These are phyloP conservation scores for Tokudaia tokunoshimensis DNA, from an alignment of 2,797 vertebrate species.

Conservation along the genomic window DNA sequence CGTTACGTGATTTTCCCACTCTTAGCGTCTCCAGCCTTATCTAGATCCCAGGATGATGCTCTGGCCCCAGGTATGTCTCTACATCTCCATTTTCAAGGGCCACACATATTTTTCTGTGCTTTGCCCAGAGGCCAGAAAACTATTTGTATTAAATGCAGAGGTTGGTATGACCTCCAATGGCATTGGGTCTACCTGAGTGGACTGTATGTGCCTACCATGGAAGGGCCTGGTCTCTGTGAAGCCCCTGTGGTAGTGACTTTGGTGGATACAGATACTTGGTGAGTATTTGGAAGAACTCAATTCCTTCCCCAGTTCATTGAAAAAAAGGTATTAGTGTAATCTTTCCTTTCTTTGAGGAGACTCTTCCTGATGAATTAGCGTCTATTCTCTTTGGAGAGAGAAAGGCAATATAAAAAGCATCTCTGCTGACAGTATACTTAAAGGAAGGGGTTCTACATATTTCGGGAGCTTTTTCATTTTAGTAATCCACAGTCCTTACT, in stretches of 20 bases:
- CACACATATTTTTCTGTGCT: constrained; percentile 78
- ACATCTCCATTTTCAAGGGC: constrained; percentile 63
- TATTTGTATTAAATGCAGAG: constrained; percentile 61
- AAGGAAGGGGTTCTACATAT: background rate
- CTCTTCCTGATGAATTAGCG: background rate
- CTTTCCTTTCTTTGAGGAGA: constrained; percentile 55
- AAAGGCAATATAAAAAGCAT: background rate
- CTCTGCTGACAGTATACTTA: background rate
- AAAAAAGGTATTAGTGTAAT: constrained; percentile 20
- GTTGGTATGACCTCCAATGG: constrained; percentile 38
- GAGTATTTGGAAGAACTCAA: constrained; percentile 25
- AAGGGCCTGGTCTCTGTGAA: constrained; percentile 14
- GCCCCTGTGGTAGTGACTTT: background rate
- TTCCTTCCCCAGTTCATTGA: constrained; percentile 62
- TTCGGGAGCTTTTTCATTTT: background rate
- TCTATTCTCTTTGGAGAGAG: background rate
- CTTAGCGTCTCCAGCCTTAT: constrained; percentile 49
- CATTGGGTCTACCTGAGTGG: constrained; percentile 16
- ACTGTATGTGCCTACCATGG: background rate
- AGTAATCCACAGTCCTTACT: background rate
- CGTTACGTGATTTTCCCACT: constrained; percentile 78
- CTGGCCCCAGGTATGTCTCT: constrained; percentile 23
- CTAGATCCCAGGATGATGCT: constrained; percentile 52
- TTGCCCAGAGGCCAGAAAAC: constrained; percentile 67
- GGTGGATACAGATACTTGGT: constrained; percentile 19